Evolutionary conservation across 2,888 invertebrate species (phyloP), one percentile per base, ranked within the genome.

Genomic region (Ichneumoninae sp.): DNA sequence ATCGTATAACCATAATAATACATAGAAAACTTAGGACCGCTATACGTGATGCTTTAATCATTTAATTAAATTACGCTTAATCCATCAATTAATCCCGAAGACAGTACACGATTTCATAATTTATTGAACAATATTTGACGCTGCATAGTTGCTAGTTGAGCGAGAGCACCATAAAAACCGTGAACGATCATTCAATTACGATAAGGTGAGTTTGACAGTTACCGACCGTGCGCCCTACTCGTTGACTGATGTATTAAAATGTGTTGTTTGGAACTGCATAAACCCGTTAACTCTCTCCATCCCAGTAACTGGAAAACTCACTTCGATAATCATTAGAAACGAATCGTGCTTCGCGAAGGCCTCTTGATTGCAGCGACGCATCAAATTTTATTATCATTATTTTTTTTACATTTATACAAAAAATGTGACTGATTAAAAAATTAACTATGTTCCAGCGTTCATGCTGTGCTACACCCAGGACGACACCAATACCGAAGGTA

Each of bases 401-500:
- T 40, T 10, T 47, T 16, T 1, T 4, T 5, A 52, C 1, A 30
- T 69, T 60, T 33, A 44, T 7, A 19, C 16, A 8, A 26, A 44
- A 22, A 57, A 47, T 19, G 26, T 66, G 44, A 54, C 71, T 80
- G 44, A 88, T 88, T 89, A 84, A 87, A 81, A 89, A 90, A 90
- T 92, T 94, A 92, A 92, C 94, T 95, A 95, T 96, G 95, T 97
- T 97, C 94, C 96, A 98, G 98, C 98, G 95, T 98, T 97, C 96
- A 98, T 98, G 98, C 96, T 98, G 95, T 98, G 98, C 96, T 98
- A 98, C 95, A 97, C 98, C 92, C 98, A 98, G 95, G 98, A 98
- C 95, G 98, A 98, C 94, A 96, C 97, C 93, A 97, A 97, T 94
- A 96, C 97, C 94, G 98, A 98, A 96, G 98, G 98, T 98, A 97